phyloP scores from a whole-genome alignment of 2,113 vertebrate species.

The Myanophis thanlyinensis region DNA sequence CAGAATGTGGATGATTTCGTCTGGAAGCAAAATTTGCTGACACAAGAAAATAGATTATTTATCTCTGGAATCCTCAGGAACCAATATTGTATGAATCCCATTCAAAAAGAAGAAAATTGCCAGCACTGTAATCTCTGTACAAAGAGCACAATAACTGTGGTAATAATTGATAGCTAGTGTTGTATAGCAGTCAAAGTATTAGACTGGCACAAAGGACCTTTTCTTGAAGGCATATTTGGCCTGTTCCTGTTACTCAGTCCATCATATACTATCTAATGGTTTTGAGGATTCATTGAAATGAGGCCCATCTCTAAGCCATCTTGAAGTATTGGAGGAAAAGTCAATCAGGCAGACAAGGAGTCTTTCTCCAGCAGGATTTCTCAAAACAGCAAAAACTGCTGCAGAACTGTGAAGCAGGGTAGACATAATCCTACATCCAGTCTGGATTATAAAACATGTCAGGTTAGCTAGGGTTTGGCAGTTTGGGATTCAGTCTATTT shows the following conservation, averaged over 20 bases:
- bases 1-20: not conserved
- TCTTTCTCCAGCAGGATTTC: not conserved
- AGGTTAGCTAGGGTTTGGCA: not conserved
- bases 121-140: not conserved
- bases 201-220: not conserved
- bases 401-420: not conserved
- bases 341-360: not conserved
- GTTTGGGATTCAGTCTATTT: not conserved
- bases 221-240: too few relatives aligned
- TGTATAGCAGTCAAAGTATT: not conserved
- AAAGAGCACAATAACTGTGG: not conserved
- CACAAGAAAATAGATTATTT: not conserved
- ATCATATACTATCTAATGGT: not conserved
- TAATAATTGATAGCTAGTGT: not conserved
- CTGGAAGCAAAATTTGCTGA: slow-evolving; percentile 8
- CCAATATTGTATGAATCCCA: not conserved
- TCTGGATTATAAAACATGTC: not conserved
- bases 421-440: not conserved
- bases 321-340: not conserved
- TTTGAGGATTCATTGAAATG: not conserved
- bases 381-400: not conserved
- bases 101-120: not conserved
- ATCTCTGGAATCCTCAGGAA: not conserved
- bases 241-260: not conserved
- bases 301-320: not conserved